Conservation (phyloP, 2,113 vertebrate genomes). For the Rhea pennata region DNA sequence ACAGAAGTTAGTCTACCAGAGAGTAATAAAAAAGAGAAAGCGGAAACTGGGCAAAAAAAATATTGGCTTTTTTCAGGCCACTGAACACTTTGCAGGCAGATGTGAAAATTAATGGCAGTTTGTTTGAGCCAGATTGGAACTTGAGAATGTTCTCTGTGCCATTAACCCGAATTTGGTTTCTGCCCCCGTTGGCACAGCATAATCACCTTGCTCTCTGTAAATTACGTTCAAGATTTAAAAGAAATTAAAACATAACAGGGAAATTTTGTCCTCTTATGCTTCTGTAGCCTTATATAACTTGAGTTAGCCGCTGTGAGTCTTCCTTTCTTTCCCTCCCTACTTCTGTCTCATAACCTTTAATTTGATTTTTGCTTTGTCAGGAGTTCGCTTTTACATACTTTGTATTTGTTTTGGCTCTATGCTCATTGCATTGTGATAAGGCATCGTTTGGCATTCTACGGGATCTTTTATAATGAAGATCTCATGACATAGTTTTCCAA, state of each 20-base stretch:
- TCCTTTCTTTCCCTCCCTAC: not conserved
- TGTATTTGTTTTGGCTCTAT: constrained; percentile 34
- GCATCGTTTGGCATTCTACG: constrained; percentile 23
- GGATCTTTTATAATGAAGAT: constrained; percentile 50
- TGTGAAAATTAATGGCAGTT: not conserved
- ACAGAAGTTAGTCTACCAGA: not conserved
- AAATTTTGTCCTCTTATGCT: not conserved
- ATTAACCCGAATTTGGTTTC: not conserved
- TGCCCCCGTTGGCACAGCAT: not conserved
- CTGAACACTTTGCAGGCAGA: not conserved
- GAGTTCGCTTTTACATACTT: constrained; percentile 32
- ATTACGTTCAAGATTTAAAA: not conserved
- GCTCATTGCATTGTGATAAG: constrained; percentile 38
- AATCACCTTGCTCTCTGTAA: not conserved
- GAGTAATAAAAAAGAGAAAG: not conserved
- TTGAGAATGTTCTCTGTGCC: not conserved
- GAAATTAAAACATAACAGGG: not conserved
- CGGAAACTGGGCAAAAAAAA: not conserved
- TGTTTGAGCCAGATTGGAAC: not conserved
- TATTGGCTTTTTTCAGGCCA: not conserved
- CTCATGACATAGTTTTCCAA: constrained; percentile 54
- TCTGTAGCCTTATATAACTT: not conserved
- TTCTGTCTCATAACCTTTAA: constrained; percentile 6
- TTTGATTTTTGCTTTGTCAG: constrained; percentile 54
- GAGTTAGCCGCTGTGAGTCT: not conserved